phyloP scores from a whole-genome alignment of 2,888 invertebrate species.

The Chalcis sispes region DNA sequence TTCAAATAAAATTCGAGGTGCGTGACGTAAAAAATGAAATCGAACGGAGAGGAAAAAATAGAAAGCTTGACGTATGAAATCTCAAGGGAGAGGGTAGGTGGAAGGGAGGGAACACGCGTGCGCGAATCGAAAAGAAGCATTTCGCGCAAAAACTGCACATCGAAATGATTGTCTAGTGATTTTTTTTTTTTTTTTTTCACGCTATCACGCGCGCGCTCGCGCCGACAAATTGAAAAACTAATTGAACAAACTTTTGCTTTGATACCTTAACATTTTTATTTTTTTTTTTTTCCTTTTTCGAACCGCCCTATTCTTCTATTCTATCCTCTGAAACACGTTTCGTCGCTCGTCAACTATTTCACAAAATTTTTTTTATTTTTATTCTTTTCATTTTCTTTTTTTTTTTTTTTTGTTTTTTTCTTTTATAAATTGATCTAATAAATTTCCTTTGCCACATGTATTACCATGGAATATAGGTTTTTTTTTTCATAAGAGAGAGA shows the following conservation, averaged over 20 bases:
- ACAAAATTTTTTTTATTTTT: neutral
- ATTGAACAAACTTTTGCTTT: constrained; percentile 32
- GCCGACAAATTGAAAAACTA: constrained; percentile 50
- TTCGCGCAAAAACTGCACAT: neutral
- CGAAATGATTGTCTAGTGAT: constrained; percentile 33
- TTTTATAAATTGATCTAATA: neutral
- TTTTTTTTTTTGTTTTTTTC: neutral
- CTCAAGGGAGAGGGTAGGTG: too few species aligned
- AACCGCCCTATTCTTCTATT: neutral
- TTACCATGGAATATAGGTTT: neutral
- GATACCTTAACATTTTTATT: constrained; percentile 12
- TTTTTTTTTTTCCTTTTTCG: too few species aligned
- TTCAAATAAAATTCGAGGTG: too few species aligned
- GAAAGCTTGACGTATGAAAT: too few species aligned
- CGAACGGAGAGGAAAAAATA: too few species aligned
- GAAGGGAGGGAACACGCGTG: too few species aligned
- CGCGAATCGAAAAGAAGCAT: too few species aligned
- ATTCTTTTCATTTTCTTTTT: neutral
- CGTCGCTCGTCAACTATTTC: neutral
- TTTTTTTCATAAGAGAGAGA: too few species aligned
- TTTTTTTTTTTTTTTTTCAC: neutral
- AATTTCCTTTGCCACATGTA: neutral
- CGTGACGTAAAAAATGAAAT: too few species aligned
- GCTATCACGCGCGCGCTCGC: neutral
- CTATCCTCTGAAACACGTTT: neutral